Evolutionary conservation across 2,888 invertebrate species (phyloP).

Genomic region (Tortrix viridana): DNA sequence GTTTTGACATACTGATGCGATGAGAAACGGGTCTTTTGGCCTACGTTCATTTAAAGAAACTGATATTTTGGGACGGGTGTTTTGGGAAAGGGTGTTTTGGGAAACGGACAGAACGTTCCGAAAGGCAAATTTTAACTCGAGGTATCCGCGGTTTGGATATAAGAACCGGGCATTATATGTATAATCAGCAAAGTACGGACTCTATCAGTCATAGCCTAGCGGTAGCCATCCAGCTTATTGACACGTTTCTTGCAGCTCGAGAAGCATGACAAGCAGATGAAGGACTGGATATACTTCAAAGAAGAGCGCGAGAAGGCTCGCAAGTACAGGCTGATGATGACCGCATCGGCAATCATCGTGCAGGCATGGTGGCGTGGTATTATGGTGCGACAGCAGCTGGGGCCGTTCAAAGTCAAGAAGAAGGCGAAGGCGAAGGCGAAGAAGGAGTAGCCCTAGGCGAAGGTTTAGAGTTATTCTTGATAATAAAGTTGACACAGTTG

Average conservation of each 20-base stretch:
- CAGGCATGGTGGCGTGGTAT: conserved; percentile 79
- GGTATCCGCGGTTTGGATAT: too few relatives aligned
- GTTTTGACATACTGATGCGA: too few relatives aligned
- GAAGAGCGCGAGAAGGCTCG: conserved; percentile 62
- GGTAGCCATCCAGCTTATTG: background rate
- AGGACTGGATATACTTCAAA: conserved; percentile 65
- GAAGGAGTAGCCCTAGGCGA: conserved; percentile 35
- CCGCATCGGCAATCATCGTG: conserved; percentile 60
- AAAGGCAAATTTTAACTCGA: too few relatives aligned
- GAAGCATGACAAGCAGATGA: conserved; percentile 55
- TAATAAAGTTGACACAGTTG: background rate
- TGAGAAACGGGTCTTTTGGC: too few relatives aligned
- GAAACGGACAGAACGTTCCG: too few relatives aligned
- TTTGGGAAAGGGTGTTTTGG: too few relatives aligned
- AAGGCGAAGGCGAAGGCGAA: conserved; percentile 44
- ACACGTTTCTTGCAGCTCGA: conserved; percentile 50
- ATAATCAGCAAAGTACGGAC: too few relatives aligned
- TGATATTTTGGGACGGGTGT: too few relatives aligned
- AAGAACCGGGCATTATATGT: too few relatives aligned
- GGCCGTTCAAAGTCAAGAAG: conserved; percentile 62
- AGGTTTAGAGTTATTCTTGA: background rate
- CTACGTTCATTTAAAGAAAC: too few relatives aligned
- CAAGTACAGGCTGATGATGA: conserved; percentile 62
- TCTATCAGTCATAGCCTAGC: too few relatives aligned
- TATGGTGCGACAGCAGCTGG: conserved; percentile 67